Evolutionary conservation across 2,888 invertebrate genomes (phyloP), one percentile per base, ranked within the genome.

Genomic region (Drosophila kokeensis): DNA sequence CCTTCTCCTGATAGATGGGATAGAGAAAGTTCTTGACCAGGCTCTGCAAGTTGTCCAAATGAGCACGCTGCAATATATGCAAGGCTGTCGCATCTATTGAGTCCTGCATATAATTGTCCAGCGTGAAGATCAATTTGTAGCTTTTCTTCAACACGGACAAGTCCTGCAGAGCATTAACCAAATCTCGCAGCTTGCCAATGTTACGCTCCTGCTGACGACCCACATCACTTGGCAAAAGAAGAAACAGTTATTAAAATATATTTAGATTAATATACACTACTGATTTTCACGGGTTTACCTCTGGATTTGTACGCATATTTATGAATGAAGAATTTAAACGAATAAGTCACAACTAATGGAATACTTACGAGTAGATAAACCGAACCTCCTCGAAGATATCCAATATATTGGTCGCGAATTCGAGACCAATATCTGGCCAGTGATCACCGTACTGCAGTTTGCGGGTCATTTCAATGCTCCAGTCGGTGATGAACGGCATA

Each of bases 391-490:
- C 91, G 60, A 92, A 93, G 21, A 93, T 93, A 30, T 90, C 89
- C 5, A 89, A 70, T 13, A 93, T 90, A 83, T 92, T 92, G 3
- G 91, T 91, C 0, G 90, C 82, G 74, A 93, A 93, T 70, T 93
- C 93, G n/a, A 93, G 70, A 1, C 93, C 93, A 73, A 93, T 92
- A 40, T 92, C 92, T 6, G 93, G 93, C 93, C 93, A 93, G 77
- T 91, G 89, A 15, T 91, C 87, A 6, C 91, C 90, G 57, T 88
- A 92, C 79, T 93, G 93, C 24, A 93, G 71, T 11, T 91, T 89
- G 27, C 91, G 84, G 2, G 91, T 92, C 72, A 92, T 91, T 59
- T 92, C 84, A 66, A 92, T 91, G 66, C 92, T 91, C 93, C 93
- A 93, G 40, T 93, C 92, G 4, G 93, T 91, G 13, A 93, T 79